phyloP scores from a whole-genome alignment of 2,888 invertebrate genomes.

The Periphyllus acericola region DNA sequence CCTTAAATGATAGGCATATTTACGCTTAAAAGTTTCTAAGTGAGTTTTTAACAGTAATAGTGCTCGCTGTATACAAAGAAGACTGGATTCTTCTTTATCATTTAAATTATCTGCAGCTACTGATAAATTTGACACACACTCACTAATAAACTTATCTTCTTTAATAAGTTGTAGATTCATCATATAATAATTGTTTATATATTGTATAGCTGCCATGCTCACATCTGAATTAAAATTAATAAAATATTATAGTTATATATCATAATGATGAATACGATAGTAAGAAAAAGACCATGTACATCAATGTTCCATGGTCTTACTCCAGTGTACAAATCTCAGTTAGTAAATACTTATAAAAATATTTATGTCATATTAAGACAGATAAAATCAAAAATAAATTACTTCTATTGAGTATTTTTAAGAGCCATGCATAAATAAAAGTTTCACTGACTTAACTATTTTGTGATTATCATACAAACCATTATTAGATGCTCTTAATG shows the following conservation, averaged over 20 bases:
- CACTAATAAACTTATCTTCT: slow-evolving; percentile 91
- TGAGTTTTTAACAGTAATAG: slow-evolving; percentile 88
- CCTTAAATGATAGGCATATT: slow-evolving; percentile 88
- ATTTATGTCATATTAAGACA: no score
- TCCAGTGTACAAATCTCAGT: no score
- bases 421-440: background rate
- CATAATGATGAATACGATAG: background rate
- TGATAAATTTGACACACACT: slow-evolving; percentile 91
- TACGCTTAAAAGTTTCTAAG: slow-evolving; percentile 88
- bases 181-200: slow-evolving; percentile 93
- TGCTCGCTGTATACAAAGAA: slow-evolving; percentile 91
- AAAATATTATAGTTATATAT: slow-evolving; percentile 12
- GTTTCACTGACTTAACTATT: background rate
- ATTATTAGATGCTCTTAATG: slow-evolving; percentile 87
- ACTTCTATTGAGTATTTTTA: background rate
- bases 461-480: slow-evolving; percentile 68
- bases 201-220: slow-evolving; percentile 93
- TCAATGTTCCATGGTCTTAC: no score
- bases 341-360: no score
- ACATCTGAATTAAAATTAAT: slow-evolving; percentile 73
- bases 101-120: slow-evolving; percentile 81
- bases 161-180: slow-evolving; percentile 91
- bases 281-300: background rate
- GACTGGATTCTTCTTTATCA: slow-evolving; percentile 78
- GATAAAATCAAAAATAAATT: no score